phyloP scores from a whole-genome alignment of 2,797 vertebrate species.

The Enteromius treurensis region DNA sequence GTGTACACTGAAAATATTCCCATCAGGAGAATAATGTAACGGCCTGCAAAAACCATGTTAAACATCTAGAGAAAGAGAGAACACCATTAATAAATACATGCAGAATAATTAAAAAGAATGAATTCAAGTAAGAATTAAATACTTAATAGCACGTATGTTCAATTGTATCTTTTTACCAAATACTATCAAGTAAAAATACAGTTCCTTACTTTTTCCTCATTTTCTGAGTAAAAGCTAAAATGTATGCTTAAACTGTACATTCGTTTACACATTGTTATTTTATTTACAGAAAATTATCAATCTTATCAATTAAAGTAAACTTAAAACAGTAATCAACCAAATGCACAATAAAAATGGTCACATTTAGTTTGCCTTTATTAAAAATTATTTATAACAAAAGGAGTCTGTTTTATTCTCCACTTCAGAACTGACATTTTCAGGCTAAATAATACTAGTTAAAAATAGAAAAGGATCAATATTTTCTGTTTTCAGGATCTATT shows the following conservation, averaged over 20 bases:
- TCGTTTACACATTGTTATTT: neutral
- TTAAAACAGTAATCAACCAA: neutral
- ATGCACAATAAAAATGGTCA: neutral
- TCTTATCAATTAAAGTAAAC: neutral
- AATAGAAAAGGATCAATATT: neutral
- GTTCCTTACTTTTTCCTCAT: neutral
- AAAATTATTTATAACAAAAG: neutral
- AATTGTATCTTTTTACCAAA: neutral
- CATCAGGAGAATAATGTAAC: conserved; percentile 98
- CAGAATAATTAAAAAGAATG: neutral
- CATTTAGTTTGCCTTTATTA: neutral
- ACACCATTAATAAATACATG: neutral
- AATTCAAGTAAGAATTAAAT: no score
- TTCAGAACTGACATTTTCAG: neutral
- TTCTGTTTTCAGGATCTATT: neutral
- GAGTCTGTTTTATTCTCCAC: neutral
- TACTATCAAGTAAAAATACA: neutral
- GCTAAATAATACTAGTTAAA: no score
- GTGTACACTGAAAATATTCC: conserved; percentile 96
- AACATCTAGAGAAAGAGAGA: conserved; percentile 84
- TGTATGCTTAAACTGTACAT: neutral
- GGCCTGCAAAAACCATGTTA: conserved; percentile 91
- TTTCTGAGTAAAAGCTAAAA: neutral
- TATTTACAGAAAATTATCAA: neutral
- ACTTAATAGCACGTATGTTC: neutral